Evolutionary conservation across 2,888 invertebrate genomes (phyloP).

Genomic region (Scaptomyza reducta): DNA sequence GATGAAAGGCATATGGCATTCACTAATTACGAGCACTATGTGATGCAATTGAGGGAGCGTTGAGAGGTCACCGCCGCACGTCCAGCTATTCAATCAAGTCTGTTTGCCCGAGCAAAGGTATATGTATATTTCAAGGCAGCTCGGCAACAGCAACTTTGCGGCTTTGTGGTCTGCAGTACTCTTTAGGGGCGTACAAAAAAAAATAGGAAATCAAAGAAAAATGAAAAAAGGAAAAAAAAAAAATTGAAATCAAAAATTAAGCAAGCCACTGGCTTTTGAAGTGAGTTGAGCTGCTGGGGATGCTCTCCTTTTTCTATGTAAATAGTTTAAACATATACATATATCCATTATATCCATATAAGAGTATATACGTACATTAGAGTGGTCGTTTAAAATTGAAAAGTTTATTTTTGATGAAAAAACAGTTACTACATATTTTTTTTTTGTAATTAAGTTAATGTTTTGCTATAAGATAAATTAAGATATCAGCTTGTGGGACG

Average conservation of each 20-base stretch:
- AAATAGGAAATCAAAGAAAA: conserved; percentile 29
- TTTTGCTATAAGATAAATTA: no score
- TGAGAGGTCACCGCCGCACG: conserved; percentile 55
- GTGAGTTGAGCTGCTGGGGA: conserved; percentile 8
- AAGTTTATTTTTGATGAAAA: no score
- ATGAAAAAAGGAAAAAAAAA: conserved; percentile 8
- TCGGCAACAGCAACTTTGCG: conserved; percentile 37
- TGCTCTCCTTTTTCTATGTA: conserved; percentile 3
- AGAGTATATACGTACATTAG: no score
- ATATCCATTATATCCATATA: neutral
- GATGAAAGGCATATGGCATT: conserved; percentile 43
- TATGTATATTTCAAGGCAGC: conserved; percentile 47
- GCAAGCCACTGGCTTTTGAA: conserved; percentile 44
- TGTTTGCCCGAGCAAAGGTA: conserved; percentile 62
- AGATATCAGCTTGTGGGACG: no score
- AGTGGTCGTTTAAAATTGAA: no score
- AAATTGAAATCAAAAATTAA: conserved; percentile 52
- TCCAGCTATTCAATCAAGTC: conserved; percentile 64
- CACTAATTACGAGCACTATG: conserved; percentile 53
- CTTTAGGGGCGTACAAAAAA: conserved; percentile 27
- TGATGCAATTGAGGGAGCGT: conserved; percentile 29
- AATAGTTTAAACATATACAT: conserved; percentile 1
- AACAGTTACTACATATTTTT: no score
- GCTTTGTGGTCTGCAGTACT: conserved; percentile 58
- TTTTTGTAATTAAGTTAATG: no score